phyloP scores from a whole-genome alignment of 2,888 invertebrate species.

The Brenthis hecate region DNA sequence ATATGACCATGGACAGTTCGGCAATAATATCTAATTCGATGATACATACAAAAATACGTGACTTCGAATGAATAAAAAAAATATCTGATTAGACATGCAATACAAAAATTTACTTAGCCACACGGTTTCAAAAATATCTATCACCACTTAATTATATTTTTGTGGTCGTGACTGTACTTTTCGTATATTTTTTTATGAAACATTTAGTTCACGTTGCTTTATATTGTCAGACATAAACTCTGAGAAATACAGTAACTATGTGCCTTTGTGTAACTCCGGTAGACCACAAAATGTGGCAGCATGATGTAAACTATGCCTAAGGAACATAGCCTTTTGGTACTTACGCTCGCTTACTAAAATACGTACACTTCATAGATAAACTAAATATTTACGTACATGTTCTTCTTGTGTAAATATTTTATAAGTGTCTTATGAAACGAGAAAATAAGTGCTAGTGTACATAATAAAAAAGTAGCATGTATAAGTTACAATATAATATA shows the following conservation, averaged over 20 bases:
- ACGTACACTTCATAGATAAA: neutral
- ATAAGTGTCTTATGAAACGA: too few relatives aligned
- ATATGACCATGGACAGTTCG: too few relatives aligned
- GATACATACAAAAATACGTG: too few relatives aligned
- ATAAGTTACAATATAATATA: too few relatives aligned
- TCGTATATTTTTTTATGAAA: neutral
- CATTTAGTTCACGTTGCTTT: neutral
- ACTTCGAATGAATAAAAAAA: too few relatives aligned
- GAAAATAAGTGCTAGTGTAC: too few relatives aligned
- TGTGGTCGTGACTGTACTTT: neutral
- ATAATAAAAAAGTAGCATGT: too few relatives aligned
- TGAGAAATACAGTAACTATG: constrained; percentile 30
- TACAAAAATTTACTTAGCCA: too few relatives aligned
- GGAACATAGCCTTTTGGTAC: constrained; percentile 15
- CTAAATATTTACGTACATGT: neutral
- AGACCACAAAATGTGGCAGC: constrained; percentile 31
- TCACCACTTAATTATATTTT: neutral
- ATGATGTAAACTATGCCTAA: constrained; percentile 26
- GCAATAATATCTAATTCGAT: too few relatives aligned
- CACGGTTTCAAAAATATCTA: neutral
- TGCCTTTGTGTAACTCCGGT: constrained; percentile 34
- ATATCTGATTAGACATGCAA: too few relatives aligned
- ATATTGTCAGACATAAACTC: constrained; percentile 32
- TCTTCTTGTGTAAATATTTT: neutral
- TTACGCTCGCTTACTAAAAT: constrained; percentile 8